Percentiles rank a stretch among this genome's conserved stretches.
Evolutionary conservation across 2,113 vertebrate genomes (phyloP).

Genomic region (Centropristis striata): DNA sequence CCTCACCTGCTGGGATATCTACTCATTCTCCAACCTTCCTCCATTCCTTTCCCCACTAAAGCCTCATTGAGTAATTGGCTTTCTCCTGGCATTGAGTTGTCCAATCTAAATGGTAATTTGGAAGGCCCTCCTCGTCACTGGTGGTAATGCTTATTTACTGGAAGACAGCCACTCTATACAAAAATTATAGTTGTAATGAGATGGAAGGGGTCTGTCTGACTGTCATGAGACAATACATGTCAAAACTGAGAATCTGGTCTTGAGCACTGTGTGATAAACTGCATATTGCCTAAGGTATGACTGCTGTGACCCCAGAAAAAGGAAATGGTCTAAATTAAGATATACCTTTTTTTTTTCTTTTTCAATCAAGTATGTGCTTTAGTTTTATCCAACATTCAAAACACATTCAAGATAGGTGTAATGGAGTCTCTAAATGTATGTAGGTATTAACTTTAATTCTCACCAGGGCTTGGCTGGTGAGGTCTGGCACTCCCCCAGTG

Average conservation of each 20-base stretch:
- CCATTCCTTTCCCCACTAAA: constrained; percentile 39
- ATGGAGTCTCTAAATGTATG: neutral
- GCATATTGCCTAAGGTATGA: constrained; percentile 7
- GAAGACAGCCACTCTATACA: constrained; percentile 44
- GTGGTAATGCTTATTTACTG: constrained; percentile 66
- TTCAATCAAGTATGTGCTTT: neutral
- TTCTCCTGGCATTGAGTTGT: constrained; percentile 75
- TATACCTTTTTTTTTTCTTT: no score
- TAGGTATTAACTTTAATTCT: constrained; percentile 12
- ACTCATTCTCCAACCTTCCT: constrained; percentile 24
- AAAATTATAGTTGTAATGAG: constrained; percentile 67
- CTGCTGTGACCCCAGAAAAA: constrained; percentile 2
- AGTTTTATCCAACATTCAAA: constrained; percentile 14
- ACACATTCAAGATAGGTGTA: neutral
- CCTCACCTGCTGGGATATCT: constrained; percentile 35
- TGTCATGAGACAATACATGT: constrained; percentile 39
- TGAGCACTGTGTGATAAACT: constrained; percentile 22
- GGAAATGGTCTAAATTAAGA: neutral
- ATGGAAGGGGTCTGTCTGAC: constrained; percentile 34
- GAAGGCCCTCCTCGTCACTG: constrained; percentile 42
- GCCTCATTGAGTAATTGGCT: constrained; percentile 73
- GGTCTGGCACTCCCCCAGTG: no score
- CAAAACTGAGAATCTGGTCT: constrained; percentile 22
- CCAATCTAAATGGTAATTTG: constrained; percentile 87
- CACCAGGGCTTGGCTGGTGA: neutral